Conservation (phyloP, 2,888 invertebrate species). For the Meteorus cinctellus region DNA sequence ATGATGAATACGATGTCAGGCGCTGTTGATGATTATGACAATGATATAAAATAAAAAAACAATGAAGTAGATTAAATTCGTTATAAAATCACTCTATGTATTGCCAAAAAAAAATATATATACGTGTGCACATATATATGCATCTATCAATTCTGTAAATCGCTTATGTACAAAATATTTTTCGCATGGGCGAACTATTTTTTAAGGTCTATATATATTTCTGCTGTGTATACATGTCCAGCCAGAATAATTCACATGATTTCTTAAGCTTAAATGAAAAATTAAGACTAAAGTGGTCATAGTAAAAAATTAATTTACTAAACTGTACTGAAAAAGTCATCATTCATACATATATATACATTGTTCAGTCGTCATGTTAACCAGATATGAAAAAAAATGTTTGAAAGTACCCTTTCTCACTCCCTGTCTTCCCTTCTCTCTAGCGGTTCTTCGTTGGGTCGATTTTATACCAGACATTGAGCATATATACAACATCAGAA, state of each 20-base stretch:
- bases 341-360: neutral
- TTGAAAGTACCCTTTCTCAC: neutral
- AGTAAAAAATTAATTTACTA: neutral
- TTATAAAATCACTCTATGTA: constrained; percentile 28
- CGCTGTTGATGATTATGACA: neutral
- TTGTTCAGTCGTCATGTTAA: neutral
- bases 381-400: neutral
- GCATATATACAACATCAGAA: neutral
- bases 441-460: neutral
- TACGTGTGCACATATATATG: neutral
- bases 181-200: neutral
- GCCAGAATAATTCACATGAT: neutral
- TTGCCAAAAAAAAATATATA: constrained; percentile 26
- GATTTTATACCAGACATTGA: constrained; percentile 13
- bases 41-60: constrained; percentile 12
- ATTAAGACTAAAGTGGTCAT: neutral
- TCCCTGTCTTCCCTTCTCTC: too few relatives aligned
- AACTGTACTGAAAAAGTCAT: neutral
- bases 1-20: neutral
- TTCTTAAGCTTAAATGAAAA: too few relatives aligned
- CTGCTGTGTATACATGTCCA: neutral
- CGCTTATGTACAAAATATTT: constrained; percentile 20
- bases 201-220: neutral
- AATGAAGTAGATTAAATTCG: neutral
- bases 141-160: neutral